A percentile compares a stretch with the other conserved stretches of the same genome.
Evolutionary conservation across 2,113 vertebrate genomes (phyloP).

Genomic region (Epinephelus cyanopodus): DNA sequence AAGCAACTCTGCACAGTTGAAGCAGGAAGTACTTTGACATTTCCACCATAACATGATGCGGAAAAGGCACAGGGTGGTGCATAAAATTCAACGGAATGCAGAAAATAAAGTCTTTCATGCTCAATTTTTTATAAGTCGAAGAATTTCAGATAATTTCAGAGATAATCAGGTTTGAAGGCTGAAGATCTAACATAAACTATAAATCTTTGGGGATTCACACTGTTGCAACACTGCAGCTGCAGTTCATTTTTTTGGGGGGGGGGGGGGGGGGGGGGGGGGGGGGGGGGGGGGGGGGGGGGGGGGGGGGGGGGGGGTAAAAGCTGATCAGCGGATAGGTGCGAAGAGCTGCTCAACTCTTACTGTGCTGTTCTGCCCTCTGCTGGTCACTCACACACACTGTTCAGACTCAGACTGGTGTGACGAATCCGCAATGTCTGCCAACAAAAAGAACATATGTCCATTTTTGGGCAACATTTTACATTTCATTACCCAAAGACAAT

Average conservation of each 20-base stretch:
- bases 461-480: too few species aligned
- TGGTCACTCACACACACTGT: conserved; percentile 38
- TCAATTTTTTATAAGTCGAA: too few species aligned
- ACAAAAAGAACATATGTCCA: not conserved
- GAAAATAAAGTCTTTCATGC: too few species aligned
- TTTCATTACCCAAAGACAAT: not conserved
- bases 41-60: too few species aligned
- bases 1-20: too few species aligned
- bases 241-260: conserved; percentile 3
- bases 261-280: too few species aligned
- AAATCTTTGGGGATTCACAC: not conserved
- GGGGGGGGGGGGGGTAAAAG: not conserved
- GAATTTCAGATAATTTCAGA: not conserved
- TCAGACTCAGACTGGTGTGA: not conserved
- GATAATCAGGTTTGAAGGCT: not conserved
- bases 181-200: not conserved
- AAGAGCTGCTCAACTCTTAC: not conserved
- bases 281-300: too few species aligned
- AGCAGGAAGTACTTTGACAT: too few species aligned
- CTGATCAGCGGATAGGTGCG: fast-evolving
- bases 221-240: not conserved
- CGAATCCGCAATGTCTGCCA: not conserved
- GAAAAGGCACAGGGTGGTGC: too few species aligned
- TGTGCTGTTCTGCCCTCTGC: conserved; percentile 62
- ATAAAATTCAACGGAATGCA: too few species aligned